Percentiles rank a stretch among this genome's conserved stretches.
Evolutionary conservation across 2,888 invertebrate species (phyloP).

Genomic region (Leptopilina syphax): DNA sequence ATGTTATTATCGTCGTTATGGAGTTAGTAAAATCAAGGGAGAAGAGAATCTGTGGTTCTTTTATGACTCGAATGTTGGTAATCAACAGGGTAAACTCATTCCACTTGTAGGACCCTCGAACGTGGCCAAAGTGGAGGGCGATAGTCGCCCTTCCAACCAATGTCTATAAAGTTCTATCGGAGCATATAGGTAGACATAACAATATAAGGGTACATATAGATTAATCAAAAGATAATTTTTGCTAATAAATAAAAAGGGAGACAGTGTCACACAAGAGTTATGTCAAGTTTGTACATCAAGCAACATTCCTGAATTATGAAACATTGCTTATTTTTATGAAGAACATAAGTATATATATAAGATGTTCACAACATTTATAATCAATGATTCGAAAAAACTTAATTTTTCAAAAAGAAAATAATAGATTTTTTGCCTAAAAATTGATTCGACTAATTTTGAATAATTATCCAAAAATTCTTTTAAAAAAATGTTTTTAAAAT

Average conservation of each 20-base stretch:
- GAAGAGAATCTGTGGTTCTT: constrained; percentile 33
- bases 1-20: constrained; percentile 28
- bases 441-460: too few species aligned
- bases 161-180: constrained; percentile 22
- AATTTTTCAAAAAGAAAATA: too few species aligned
- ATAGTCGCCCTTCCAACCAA: constrained; percentile 14
- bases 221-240: constrained; percentile 68
- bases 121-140: constrained; percentile 12
- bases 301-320: constrained; percentile 18
- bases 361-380: too few species aligned
- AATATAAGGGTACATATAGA: constrained; percentile 44
- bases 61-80: constrained; percentile 39
- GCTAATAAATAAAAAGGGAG: constrained; percentile 58
- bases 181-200: constrained; percentile 24
- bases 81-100: constrained; percentile 40
- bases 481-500: too few species aligned
- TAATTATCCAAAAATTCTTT: too few species aligned
- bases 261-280: constrained; percentile 55
- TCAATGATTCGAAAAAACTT: too few species aligned
- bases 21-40: constrained; percentile 14
- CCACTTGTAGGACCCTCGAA: constrained; percentile 36
- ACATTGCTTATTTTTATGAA: not conserved
- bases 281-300: not conserved
- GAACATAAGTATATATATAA: too few species aligned
- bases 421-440: too few species aligned